Evolutionary conservation across 2,113 vertebrate genomes (phyloP), one percentile per base, ranked within the genome.

Genomic region (Oryzias melastigma): DNA sequence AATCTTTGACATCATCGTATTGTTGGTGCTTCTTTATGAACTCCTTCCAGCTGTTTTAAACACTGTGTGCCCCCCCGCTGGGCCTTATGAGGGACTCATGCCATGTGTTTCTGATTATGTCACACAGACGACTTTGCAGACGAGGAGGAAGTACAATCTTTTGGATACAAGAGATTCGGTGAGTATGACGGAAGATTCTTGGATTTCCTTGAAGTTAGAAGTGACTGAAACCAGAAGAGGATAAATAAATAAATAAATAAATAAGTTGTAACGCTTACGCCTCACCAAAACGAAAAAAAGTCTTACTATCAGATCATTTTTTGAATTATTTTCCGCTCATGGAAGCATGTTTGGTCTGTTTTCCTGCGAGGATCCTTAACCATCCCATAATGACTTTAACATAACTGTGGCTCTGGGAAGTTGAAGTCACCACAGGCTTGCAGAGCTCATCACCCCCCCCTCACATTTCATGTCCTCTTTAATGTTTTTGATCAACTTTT

Each of bases 161-260:
- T 98, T 72, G 96, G 96, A 91, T 98, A 98, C 91, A 98, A 98
- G 93, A 91, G 96, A 84, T 98, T 98, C 88, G 96, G 96, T 98
- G 87, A 96, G 96, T 95, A 60, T 25, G 65, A 74, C 35, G 10
- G 35, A 15, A 5, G 19, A 20, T 43, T 22, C 44, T 50, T 35
- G n/a, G 17, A 48, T 74, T 66, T 73, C 35, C 19, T 49, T n/a
- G 40, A 68, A 50, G 42, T 12, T 50, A 56, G 48, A 63, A 14
- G 17, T 24, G 17, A 62, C 16, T 45, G 61, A 53, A 63, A 15
- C 41, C 42, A 35, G n/a, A n/a, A n/a, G n/a, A n/a, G n/a, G n/a
- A n/a, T n/a, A n/a, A n/a, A n/a, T n/a, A n/a, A n/a, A n/a, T n/a
- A n/a, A n/a, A n/a, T n/a, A n/a, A n/a, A n/a, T n/a, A 22, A 22